These are phyloP conservation scores for Tyrannus savana DNA, from an alignment of 2,113 vertebrate species.

Conservation along the genomic window DNA sequence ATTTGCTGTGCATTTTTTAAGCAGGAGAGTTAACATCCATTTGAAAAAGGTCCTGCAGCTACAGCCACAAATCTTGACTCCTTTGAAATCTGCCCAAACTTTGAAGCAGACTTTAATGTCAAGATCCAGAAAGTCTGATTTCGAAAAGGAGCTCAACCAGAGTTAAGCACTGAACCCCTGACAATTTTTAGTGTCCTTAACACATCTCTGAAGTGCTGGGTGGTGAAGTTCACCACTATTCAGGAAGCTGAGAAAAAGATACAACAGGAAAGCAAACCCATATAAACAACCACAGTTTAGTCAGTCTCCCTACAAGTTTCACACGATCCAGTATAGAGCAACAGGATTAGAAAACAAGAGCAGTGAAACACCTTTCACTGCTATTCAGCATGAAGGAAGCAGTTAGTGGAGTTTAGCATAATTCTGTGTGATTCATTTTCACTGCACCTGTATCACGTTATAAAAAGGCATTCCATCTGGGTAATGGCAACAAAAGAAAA, in stretches of 20 bases:
- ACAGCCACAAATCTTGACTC: background rate
- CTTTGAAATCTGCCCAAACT: background rate
- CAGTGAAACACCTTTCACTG: slow-evolving; percentile 22
- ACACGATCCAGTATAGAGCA: background rate
- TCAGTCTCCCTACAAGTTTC: background rate
- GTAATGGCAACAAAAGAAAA: slow-evolving; percentile 33
- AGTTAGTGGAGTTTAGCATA: slow-evolving; percentile 22
- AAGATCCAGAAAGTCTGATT: background rate
- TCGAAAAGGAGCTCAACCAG: background rate
- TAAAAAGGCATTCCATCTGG: slow-evolving; percentile 6
- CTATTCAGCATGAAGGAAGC: background rate
- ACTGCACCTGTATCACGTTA: background rate
- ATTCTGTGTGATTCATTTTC: slow-evolving; percentile 33
- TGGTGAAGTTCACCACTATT: background rate
- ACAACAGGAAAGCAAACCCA: background rate
- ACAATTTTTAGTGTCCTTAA: background rate
- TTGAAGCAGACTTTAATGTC: background rate
- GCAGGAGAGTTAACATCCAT: background rate
- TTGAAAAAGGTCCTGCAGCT: background rate
- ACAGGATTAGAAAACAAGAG: background rate
- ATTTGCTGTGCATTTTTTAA: background rate
- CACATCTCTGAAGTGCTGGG: background rate
- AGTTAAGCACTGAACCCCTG: background rate
- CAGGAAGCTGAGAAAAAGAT: background rate
- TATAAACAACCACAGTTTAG: background rate